These are phyloP conservation scores for Acrocephalus kingi DNA, from an alignment of 2,113 vertebrate genomes.

Conservation along the genomic window DNA sequence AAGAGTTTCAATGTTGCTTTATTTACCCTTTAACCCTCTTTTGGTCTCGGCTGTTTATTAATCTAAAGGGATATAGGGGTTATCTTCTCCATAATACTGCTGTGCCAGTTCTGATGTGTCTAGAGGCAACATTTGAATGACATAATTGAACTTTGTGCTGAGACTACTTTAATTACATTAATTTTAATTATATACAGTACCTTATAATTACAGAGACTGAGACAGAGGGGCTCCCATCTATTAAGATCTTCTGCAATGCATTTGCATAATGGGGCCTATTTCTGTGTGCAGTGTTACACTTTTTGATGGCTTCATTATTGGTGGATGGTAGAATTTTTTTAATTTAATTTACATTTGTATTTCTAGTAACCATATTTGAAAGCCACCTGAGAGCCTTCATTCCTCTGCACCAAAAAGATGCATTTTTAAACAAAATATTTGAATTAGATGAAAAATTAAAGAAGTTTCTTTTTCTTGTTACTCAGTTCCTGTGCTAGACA, in stretches of 20 bases:
- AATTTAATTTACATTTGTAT: constrained; percentile 22
- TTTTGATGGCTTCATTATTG: constrained; percentile 60
- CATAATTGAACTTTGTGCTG: constrained; percentile 40
- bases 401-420: background rate
- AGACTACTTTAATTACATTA: constrained; percentile 65
- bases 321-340: background rate
- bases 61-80: background rate
- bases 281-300: constrained; percentile 17
- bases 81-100: background rate
- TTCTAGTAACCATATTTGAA: constrained; percentile 12
- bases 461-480: background rate
- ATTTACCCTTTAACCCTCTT: background rate
- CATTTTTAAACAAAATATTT: background rate
- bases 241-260: constrained; percentile 33
- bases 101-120: constrained; percentile 15
- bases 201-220: constrained; percentile 66
- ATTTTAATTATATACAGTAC: constrained; percentile 69
- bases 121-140: constrained; percentile 39
- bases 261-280: constrained; percentile 49
- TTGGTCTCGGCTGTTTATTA: constrained; percentile 1
- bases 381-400: background rate
- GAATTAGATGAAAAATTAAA: background rate
- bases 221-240: constrained; percentile 22
- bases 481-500: background rate
- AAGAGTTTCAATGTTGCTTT: background rate